Base-by-base conservation (phyloP, 2,113 vertebrate genomes). In the Alouatta palliata region DNA sequence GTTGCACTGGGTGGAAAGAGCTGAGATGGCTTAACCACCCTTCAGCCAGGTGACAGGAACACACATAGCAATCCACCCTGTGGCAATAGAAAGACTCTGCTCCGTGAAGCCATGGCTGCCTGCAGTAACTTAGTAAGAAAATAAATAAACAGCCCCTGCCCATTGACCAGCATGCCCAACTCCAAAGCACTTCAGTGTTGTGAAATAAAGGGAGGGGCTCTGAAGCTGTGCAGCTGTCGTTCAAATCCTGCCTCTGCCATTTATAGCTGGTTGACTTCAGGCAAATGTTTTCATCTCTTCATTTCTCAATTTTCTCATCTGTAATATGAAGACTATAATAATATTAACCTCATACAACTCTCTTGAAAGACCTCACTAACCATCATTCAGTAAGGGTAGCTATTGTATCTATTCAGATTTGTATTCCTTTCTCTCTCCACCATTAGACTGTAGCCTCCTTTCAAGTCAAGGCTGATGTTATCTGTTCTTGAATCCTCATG, bases 21-120 rank as follows among this genome's bases (percentile, higher is more conserved):
- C 97, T 98, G 97, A 97, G 97, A 98, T 97, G 94, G 98, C 98
- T 98, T 97, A 98, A 97, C 96, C 96, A 96, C 91, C 82, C 97
- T 98, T 98, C 97, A 97, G 97, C 98, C 97, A 98, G 92, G 96
- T 49, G 76, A 82, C 95, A 97, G 94, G 73, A 86, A 96, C 95
- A 91, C 85, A 88, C 37, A 87, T 54, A 86, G 92, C 93, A 96
- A 95, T 97, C 94, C 97, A 96, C 95, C 84, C 87, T 97, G 90
- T 95, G 87, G 77, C 43, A 97, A 90, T 37, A 81, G 81, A 87
- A 96, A 95, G 75, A 88, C 89, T 95, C 73, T 88, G 37, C 68
- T 88, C 85, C 23, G 0, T 85, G 47, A 30, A 64, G 68, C 21
- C 80, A 92, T 6, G 37, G 95, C 87, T 87, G 37, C 45, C 75